Conservation (phyloP, 2,888 invertebrate genomes). For the Odontomyia ornata region DNA sequence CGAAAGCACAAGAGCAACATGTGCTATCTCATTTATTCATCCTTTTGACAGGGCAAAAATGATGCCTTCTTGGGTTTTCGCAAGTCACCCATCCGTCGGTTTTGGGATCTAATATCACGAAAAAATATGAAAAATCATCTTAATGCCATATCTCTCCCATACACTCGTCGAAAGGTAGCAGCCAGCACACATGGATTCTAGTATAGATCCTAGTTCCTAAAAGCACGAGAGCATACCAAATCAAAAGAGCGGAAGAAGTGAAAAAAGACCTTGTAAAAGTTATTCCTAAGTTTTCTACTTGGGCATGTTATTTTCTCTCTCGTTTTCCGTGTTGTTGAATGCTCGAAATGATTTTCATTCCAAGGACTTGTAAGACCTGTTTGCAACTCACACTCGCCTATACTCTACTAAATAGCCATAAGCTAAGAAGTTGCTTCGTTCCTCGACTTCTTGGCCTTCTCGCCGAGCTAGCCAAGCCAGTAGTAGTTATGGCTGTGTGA, state of each 20-base stretch:
- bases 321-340: slow-evolving; percentile 13
- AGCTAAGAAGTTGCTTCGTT: not conserved
- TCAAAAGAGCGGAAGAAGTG: not conserved
- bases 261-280: slow-evolving; percentile 8
- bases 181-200: not conserved
- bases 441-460: not conserved
- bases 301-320: slow-evolving; percentile 2
- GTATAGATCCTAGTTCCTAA: not conserved
- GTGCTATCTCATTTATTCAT: not conserved
- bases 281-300: slow-evolving; percentile 23
- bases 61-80: not conserved
- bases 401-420: not conserved
- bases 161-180: not conserved
- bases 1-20: not conserved
- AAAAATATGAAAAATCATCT: slow-evolving; percentile 10
- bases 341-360: slow-evolving; percentile 13
- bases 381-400: slow-evolving; percentile 16
- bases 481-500: no score
- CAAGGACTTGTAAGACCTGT: not conserved
- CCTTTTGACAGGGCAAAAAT: not conserved
- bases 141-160: not conserved
- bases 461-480: no score
- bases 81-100: not conserved
- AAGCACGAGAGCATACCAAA: not conserved
- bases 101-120: not conserved